phyloP scores from a whole-genome alignment of 2,797 vertebrate species.

The Siniperca scherzeri region DNA sequence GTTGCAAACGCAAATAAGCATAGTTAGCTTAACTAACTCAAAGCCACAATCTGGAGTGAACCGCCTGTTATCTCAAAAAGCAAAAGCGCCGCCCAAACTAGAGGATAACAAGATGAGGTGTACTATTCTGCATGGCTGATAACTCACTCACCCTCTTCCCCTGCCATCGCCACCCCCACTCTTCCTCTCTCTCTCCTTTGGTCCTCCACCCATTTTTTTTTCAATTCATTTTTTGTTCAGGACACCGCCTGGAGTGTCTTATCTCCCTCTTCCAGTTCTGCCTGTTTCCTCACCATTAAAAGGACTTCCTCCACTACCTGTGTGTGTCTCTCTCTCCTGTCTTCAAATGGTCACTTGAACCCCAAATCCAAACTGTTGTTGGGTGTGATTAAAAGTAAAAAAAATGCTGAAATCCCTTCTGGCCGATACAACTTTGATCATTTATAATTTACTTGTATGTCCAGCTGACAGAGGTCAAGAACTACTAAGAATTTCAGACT shows the following conservation, averaged over 20 bases:
- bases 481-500: conserved; percentile 46
- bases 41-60: conserved; percentile 50
- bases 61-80: conserved; percentile 56
- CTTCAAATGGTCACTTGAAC: conserved; percentile 42
- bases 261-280: conserved; percentile 82
- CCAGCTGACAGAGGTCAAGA: conserved; percentile 18
- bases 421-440: conserved; percentile 13
- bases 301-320: conserved; percentile 74
- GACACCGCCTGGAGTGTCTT: conserved; percentile 71
- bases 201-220: conserved; percentile 71
- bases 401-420: conserved; percentile 23
- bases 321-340: conserved; percentile 40
- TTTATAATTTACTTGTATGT: conserved; percentile 35
- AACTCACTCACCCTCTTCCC: conserved; percentile 47
- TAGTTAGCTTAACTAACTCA: conserved; percentile 45
- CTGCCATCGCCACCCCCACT: conserved; percentile 5
- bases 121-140: conserved; percentile 81
- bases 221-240: conserved; percentile 65
- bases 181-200: conserved; percentile 25
- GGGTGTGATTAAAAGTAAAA: conserved; percentile 24
- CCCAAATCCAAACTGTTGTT: conserved; percentile 23
- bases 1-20: conserved; percentile 37
- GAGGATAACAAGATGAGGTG: conserved; percentile 67
- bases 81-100: conserved; percentile 54
- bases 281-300: conserved; percentile 83